phyloP scores from a whole-genome alignment of 2,113 vertebrate genomes.

The Athene noctua region DNA sequence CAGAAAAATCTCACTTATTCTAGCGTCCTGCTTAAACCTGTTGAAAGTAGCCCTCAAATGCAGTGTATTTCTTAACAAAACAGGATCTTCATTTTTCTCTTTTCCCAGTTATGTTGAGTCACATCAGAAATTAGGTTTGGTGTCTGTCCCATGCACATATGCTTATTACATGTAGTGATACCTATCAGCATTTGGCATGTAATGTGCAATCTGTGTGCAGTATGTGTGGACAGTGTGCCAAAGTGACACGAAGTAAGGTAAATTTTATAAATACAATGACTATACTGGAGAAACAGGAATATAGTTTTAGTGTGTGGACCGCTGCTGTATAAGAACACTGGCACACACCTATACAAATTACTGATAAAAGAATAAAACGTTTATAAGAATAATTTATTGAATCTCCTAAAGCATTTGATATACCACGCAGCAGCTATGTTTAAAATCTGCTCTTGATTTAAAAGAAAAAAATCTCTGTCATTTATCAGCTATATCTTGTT shows the following conservation, averaged over 20 bases:
- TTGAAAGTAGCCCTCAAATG: background rate
- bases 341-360: background rate
- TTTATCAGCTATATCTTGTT: background rate
- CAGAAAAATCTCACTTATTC: background rate
- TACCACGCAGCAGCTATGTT: slow-evolving; percentile 3
- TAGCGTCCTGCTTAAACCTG: background rate
- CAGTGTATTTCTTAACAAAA: background rate
- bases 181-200: background rate
- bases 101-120: background rate
- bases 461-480: background rate
- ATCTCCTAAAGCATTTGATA: slow-evolving; percentile 32
- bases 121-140: background rate
- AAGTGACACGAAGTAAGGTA: slow-evolving; percentile 18
- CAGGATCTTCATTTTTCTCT: background rate
- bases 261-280: slow-evolving; percentile 5
- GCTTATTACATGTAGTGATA: background rate
- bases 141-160: background rate
- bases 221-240: background rate
- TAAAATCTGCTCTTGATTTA: background rate
- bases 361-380: slow-evolving; percentile 40
- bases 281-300: slow-evolving; percentile 22
- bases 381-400: slow-evolving; percentile 30
- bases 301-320: background rate
- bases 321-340: background rate
- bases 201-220: background rate